Percentiles rank a stretch among this genome's conserved stretches.
Evolutionary conservation across 1,140 invertebrate species (phyloP).

Genomic region (Bombus superbus): DNA sequence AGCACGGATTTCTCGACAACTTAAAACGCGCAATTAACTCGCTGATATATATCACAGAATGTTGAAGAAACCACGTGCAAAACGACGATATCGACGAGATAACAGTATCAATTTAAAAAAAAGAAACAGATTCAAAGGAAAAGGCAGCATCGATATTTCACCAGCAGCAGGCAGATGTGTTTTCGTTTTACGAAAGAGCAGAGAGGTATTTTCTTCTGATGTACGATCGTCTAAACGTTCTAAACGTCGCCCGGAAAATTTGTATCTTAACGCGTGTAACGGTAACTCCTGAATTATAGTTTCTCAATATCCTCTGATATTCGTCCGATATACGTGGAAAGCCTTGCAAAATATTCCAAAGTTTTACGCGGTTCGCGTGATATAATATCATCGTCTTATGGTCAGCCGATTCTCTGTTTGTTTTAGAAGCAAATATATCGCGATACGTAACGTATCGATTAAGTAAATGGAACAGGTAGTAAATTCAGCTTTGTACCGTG

Average conservation of each 20-base stretch:
- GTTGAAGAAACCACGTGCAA: neutral
- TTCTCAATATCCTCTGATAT: neutral
- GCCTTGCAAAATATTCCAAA: neutral
- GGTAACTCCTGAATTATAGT: neutral
- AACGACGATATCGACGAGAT: neutral
- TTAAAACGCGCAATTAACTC: neutral
- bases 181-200: neutral
- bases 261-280: conserved; percentile 21
- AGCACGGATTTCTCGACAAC: neutral
- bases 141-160: neutral
- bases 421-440: neutral
- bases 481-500: neutral
- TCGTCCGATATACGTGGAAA: neutral
- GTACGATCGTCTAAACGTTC: neutral
- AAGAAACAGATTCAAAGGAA: neutral
- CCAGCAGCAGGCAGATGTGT: neutral
- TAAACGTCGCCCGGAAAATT: neutral
- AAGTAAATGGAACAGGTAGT: neutral
- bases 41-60: neutral
- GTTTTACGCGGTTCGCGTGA: neutral
- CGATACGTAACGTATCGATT: neutral
- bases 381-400: neutral
- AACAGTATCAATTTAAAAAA: neutral
- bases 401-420: neutral
- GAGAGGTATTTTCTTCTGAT: conserved; percentile 9